Percentiles rank a stretch among this genome's conserved stretches.
Conservation (phyloP, 2,113 vertebrate genomes). For the Alces alces region DNA sequence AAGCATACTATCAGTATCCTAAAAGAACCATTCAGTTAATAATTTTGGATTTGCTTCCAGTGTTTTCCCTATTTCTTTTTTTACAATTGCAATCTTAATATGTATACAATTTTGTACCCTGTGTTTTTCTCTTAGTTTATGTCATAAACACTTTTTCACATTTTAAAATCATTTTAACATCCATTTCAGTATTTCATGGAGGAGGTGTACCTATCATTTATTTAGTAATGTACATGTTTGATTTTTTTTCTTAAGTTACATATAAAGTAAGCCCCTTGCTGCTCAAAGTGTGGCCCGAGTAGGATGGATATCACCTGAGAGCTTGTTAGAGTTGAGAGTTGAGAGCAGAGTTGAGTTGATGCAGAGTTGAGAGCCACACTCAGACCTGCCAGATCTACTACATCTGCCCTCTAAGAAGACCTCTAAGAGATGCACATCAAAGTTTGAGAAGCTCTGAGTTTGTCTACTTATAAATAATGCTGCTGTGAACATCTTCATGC, state of each 20-base stretch:
- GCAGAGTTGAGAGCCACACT: neutral
- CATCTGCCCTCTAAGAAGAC: neutral
- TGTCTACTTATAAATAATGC: neutral
- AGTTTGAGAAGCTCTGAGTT: neutral
- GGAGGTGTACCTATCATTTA: neutral
- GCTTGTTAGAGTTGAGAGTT: neutral
- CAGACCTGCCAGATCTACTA: neutral
- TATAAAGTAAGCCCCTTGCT: neutral
- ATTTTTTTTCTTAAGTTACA: neutral
- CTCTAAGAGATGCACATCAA: neutral
- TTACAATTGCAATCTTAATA: neutral
- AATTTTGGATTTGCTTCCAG: neutral
- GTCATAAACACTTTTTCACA: neutral
- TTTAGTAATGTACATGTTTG: neutral
- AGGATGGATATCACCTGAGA: neutral
- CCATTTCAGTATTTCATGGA: neutral
- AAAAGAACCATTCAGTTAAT: neutral
- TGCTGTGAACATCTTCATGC: slow-evolving; percentile 15
- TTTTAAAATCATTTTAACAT: neutral
- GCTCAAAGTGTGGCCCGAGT: neutral
- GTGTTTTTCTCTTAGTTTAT: neutral
- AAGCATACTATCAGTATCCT: neutral
- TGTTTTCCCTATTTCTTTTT: neutral
- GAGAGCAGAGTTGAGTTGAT: neutral
- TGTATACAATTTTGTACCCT: neutral